Conservation (phyloP, 2,113 vertebrate genomes). For the Gymnocephalus cernua region DNA sequence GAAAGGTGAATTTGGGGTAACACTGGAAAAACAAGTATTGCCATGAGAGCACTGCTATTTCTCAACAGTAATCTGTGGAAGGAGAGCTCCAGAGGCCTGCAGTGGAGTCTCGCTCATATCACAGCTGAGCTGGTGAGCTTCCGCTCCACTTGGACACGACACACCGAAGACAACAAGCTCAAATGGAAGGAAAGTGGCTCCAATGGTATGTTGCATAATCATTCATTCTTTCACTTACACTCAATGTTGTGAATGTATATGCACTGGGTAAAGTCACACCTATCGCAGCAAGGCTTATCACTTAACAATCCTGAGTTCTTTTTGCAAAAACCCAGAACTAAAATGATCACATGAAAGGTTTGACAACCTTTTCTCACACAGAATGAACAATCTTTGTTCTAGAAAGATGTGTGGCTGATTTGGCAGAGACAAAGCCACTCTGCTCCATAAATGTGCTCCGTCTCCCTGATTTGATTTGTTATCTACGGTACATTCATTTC, state of each 20-base stretch:
- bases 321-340: background rate
- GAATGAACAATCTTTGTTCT: background rate
- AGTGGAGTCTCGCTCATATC: constrained; percentile 89
- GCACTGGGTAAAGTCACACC: background rate
- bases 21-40: background rate
- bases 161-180: constrained; percentile 95
- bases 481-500: constrained; percentile 30
- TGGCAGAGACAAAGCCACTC: constrained; percentile 22
- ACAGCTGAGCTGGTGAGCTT: constrained; percentile 92
- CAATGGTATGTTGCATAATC: constrained; percentile 82
- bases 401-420: constrained; percentile 4
- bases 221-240: background rate
- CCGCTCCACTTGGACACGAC: constrained; percentile 90
- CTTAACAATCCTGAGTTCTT: background rate
- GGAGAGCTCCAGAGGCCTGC: constrained; percentile 90
- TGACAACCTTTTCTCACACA: background rate
- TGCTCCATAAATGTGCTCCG: constrained; percentile 29
- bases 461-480: constrained; percentile 63
- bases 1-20: background rate
- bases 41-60: constrained; percentile 16
- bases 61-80: constrained; percentile 88
- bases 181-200: constrained; percentile 93
- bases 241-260: background rate
- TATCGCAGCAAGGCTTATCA: background rate
- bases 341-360: constrained; percentile 11